A percentile compares a stretch with the other conserved stretches of the same genome.
These are phyloP conservation scores for Drosophila gunungcola DNA, from an alignment of 1,140 invertebrate genomes.

Conservation along the genomic window DNA sequence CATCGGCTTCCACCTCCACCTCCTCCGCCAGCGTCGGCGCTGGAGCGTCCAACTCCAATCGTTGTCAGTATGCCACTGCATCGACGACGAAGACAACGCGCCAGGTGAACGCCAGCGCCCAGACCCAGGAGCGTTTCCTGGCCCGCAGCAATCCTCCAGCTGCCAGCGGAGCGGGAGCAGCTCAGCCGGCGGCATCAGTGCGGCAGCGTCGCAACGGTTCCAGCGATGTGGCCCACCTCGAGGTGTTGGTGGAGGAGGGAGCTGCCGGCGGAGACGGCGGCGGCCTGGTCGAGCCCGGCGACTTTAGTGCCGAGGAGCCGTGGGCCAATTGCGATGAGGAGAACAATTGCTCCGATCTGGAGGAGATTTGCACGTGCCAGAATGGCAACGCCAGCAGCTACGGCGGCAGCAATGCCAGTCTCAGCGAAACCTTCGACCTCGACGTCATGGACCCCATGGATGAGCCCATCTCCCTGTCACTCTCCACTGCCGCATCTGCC, in stretches of 20 bases:
- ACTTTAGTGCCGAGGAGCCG: slow-evolving; percentile 73
- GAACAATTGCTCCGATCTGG: slow-evolving; percentile 78
- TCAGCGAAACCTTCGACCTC: slow-evolving; percentile 64
- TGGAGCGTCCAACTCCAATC: slow-evolving; percentile 45
- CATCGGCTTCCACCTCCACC: slow-evolving; percentile 60
- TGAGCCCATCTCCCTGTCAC: slow-evolving; percentile 28
- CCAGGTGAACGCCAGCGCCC: slow-evolving; percentile 77
- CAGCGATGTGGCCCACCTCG: slow-evolving; percentile 60
- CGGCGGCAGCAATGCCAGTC: slow-evolving; percentile 74
- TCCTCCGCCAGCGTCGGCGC: slow-evolving; percentile 31
- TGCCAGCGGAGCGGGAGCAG: slow-evolving; percentile 1
- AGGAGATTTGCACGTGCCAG: slow-evolving; percentile 83
- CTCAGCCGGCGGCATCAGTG: background rate
- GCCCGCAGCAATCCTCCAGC: slow-evolving; percentile 38
- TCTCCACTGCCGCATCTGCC: slow-evolving; percentile 2
- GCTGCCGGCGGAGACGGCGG: slow-evolving; percentile 12
- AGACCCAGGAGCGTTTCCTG: slow-evolving; percentile 74
- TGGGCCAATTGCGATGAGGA: slow-evolving; percentile 84
- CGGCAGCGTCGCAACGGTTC: slow-evolving; percentile 39
- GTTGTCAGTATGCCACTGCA: slow-evolving; percentile 69
- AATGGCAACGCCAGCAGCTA: slow-evolving; percentile 62
- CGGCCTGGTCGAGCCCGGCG: slow-evolving; percentile 48
- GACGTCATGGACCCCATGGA: slow-evolving; percentile 55
- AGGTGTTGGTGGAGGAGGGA: slow-evolving; percentile 66
- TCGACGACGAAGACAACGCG: slow-evolving; percentile 38